Percentiles rank a stretch among this genome's conserved stretches.
phyloP scores from a whole-genome alignment of 2,797 vertebrate genomes.

The Trachurus trachurus region DNA sequence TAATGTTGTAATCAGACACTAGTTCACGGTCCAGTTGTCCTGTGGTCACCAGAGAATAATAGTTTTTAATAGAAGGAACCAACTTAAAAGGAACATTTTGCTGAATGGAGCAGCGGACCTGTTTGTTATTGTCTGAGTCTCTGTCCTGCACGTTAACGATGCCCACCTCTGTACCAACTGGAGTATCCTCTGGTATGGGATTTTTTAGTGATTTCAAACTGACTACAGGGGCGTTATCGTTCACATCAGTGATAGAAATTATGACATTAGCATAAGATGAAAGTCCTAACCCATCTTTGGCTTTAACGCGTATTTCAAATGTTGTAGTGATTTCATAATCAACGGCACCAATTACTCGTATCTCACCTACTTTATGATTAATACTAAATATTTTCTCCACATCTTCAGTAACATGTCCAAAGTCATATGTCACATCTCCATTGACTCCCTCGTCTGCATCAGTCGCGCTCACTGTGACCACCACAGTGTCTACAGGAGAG shows the following conservation, averaged over 20 bases:
- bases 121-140: constrained; percentile 82
- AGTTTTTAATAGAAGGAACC: constrained; percentile 84
- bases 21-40: no score
- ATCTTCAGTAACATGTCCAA: constrained; percentile 67
- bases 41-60: no score
- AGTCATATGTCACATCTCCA: constrained; percentile 73
- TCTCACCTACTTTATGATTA: constrained; percentile 53
- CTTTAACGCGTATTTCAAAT: not conserved
- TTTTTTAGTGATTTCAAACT: constrained; percentile 76
- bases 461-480: constrained; percentile 70
- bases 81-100: constrained; percentile 64
- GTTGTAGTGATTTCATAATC: not conserved
- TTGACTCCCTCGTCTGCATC: constrained; percentile 81
- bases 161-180: constrained; percentile 69
- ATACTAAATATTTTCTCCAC: constrained; percentile 65
- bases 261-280: constrained; percentile 63
- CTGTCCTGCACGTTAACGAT: constrained; percentile 82
- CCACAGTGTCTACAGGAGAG: constrained; percentile 34
- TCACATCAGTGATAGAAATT: constrained; percentile 58
- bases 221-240: constrained; percentile 81
- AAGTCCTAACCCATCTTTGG: constrained; percentile 75
- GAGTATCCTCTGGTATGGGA: constrained; percentile 81
- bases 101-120: constrained; percentile 82
- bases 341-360: constrained; percentile 43
- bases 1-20: no score